Base-by-base conservation (phyloP, 2,113 vertebrate species). In the Grantiella picta region DNA sequence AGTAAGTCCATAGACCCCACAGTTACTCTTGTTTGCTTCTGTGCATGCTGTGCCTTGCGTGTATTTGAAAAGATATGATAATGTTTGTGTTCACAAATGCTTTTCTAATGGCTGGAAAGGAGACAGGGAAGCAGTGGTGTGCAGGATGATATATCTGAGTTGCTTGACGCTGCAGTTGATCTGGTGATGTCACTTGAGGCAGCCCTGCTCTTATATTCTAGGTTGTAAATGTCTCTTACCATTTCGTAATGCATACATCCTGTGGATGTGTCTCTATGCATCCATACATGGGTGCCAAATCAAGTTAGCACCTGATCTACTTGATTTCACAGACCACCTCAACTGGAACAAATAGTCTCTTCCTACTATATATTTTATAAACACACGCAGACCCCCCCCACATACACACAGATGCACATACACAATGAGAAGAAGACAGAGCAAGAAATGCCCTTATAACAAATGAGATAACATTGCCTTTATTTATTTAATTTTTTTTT, bases 131-230 rank as follows among this genome's bases (percentile, higher is more conserved):
- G 90, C 87, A 42, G 72, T 95, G 90, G 86, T 94, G 96, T 97
- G 94, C 92, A 96, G 95, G 93, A 92, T 94, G 96, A 97, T 97
- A 94, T 95, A 97, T 97, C 95, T 92, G 78, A 97, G 88, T 95
- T 70, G 97, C 95, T 95, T 98, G 98, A 97, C 12, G 79, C 96
- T 97, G 97, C 97, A 97, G 96, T 97, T 97, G 97, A 96, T 96
- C 95, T 96, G 97, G 97, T 98, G 98, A 98, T 98, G 98, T 98
- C 98, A 98, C 96, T 98, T 94, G 97, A 97, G 97, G 95, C 97
- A 97, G 97, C 89, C 96, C 96, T 95, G 92, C 97, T 97, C 97
- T 94, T 98, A 96, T 92, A 97, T 98, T 97, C 96, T 97, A 90
- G 96, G 97, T 97, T 98, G 97, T 98, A 98, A 98, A 98, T 98